Base-by-base conservation (phyloP, 2,113 vertebrate genomes). In the Caranx melampygus region DNA sequence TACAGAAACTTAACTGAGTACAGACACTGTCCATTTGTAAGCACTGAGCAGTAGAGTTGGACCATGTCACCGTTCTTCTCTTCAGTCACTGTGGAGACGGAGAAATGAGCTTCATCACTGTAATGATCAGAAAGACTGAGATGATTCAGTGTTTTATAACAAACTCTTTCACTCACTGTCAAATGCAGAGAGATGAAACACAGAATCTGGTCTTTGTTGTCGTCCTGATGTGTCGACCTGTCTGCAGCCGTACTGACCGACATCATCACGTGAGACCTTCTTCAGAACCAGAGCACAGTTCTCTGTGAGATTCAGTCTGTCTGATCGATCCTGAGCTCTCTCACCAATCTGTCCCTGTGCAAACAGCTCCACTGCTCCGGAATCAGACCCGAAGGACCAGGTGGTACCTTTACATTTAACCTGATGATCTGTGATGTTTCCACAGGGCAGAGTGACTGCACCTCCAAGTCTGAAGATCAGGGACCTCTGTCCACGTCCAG, bases 211-310 rank as follows among this genome's bases (percentile, higher is more conserved):
- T 18, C 1, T 5, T 54, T 3, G 10, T 59, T 59, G n/a, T 21
- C 12, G n/a, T 21, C 12, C 68, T 18, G 40, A 64, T 44, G 10
- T n/a, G 21, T 31, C 12, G 6, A n/a, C 21, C 21, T 65, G 73
- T 59, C 61, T 47, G 31, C 81, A 83, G 61, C 0, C 12, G 61
- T 83, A 83, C 3, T 0, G 20, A 34, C 81, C 81, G 2, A 47
- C 26, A 78, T 54, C 51, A 20, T 54, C 3, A 54, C 4, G 20
- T 21, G 51, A n/a, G 51, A 21, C n/a, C 7, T 54, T 83, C 74
- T 72, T 71, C 51, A 82, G n/a, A 52, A 54, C 66, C 75, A 77
- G 66, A 70, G 58, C 52, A 63, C 71, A 74, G 12, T 70, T 34
- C 10, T n/a, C 13, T 37, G 52, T 49, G 6, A 79, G 14, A 13